Conservation (phyloP, 2,888 invertebrate genomes). For the Trypoxylon attenuatum region DNA sequence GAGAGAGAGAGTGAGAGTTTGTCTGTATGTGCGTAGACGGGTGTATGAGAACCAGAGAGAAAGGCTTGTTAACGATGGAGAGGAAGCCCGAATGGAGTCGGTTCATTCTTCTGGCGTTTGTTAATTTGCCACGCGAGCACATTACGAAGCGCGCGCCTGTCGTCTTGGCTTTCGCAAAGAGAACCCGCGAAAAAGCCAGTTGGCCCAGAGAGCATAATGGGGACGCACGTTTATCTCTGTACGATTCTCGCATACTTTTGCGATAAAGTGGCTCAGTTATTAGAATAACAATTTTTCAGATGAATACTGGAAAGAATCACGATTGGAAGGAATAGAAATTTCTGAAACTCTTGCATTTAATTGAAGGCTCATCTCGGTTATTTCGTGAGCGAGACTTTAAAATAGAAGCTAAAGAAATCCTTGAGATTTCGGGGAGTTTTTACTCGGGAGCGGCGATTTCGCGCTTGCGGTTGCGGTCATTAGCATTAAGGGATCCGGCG, state of each 20-base stretch:
- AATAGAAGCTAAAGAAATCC: not conserved
- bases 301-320: no score
- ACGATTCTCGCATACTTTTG: not conserved
- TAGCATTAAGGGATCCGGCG: constrained; percentile 40
- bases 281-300: no score
- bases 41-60: constrained; percentile 2
- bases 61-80: not conserved
- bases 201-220: constrained; percentile 7
- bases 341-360: no score
- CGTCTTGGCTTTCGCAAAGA: constrained; percentile 45
- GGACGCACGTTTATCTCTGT: not conserved
- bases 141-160: constrained; percentile 39
- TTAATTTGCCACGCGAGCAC: constrained; percentile 63
- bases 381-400: not conserved
- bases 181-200: constrained; percentile 54
- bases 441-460: constrained; percentile 20
- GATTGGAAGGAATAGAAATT: no score
- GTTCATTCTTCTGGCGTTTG: constrained; percentile 58
- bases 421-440: constrained; percentile 27
- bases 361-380: not conserved
- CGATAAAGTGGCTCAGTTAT: not conserved
- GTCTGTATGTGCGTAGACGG: constrained; percentile 3
- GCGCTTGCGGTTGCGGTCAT: constrained; percentile 35
- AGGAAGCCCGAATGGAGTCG: constrained; percentile 38
- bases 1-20: constrained; percentile 28